A percentile compares a stretch with the other conserved stretches of the same genome.
Conservation (phyloP, 2,113 vertebrate species). For the Grus americana region DNA sequence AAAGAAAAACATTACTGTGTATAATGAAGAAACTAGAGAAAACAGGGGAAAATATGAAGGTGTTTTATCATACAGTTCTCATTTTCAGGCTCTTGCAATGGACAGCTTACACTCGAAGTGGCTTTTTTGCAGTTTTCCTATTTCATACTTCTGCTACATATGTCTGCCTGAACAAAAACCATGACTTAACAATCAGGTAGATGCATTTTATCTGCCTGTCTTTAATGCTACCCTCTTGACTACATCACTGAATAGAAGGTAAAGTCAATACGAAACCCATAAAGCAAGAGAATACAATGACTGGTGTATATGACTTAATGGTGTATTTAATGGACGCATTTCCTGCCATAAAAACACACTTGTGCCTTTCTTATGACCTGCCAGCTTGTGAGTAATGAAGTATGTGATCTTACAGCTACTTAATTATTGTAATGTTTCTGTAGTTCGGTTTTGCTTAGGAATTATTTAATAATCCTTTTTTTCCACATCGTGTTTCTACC, state of each 20-base stretch:
- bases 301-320: background rate
- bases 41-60: background rate
- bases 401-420: background rate
- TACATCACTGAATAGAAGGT: background rate
- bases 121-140: background rate
- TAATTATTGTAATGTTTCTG: background rate
- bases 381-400: constrained; percentile 1
- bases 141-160: background rate
- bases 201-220: background rate
- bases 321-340: background rate
- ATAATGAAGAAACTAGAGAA: background rate
- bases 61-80: background rate
- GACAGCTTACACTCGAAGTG: background rate
- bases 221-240: background rate
- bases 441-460: background rate
- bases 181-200: background rate
- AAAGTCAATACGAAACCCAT: background rate
- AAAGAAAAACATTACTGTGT: background rate
- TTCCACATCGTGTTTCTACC: background rate
- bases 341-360: constrained; percentile 19
- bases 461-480: background rate
- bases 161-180: background rate
- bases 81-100: background rate
- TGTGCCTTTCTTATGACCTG: background rate
- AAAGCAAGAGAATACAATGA: background rate